These are phyloP conservation scores for Diplazon laetatorius DNA, from an alignment of 2,888 invertebrate species.

Conservation along the genomic window DNA sequence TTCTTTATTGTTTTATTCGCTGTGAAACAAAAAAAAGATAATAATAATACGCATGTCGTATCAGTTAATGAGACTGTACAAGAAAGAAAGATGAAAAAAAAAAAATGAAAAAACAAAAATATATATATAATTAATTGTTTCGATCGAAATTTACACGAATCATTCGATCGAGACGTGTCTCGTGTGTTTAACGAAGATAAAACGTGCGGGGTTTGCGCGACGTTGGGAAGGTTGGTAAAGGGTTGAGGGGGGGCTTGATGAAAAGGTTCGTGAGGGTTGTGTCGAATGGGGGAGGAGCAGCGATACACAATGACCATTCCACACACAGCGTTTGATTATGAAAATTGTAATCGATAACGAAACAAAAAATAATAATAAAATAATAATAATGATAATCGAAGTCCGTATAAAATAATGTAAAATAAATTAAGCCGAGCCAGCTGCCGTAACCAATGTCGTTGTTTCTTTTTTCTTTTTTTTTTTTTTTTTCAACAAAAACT, in stretches of 20 bases:
- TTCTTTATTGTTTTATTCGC: slow-evolving; percentile 23
- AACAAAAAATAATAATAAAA: slow-evolving; percentile 61
- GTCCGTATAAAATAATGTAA: slow-evolving; percentile 72
- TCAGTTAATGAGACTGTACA: slow-evolving; percentile 28
- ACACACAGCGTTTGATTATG: slow-evolving; percentile 52
- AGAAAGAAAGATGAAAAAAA: slow-evolving; percentile 24
- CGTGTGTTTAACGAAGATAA: background rate
- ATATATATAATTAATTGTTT: too few relatives aligned
- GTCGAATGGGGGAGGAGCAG: slow-evolving; percentile 30
- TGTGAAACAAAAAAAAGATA: slow-evolving; percentile 11
- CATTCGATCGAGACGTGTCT: slow-evolving; percentile 4
- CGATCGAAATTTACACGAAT: slow-evolving; percentile 25
- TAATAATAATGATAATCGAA: too few relatives aligned
- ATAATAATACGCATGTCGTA: slow-evolving; percentile 40
- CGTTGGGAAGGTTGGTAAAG: background rate
- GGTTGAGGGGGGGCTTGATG: too few relatives aligned
- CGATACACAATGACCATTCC: slow-evolving; percentile 58
- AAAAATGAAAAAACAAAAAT: background rate
- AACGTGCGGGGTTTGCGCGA: too few relatives aligned
- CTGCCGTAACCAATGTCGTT: slow-evolving; percentile 71
- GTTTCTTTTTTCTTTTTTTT: too few relatives aligned
- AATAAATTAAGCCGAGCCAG: slow-evolving; percentile 78
- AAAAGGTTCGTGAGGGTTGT: too few relatives aligned
- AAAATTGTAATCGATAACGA: slow-evolving; percentile 51
- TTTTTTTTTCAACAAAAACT: slow-evolving; percentile 71